These are phyloP conservation scores for Sula dactylatra DNA, from an alignment of 2,113 vertebrate species.

Conservation along the genomic window DNA sequence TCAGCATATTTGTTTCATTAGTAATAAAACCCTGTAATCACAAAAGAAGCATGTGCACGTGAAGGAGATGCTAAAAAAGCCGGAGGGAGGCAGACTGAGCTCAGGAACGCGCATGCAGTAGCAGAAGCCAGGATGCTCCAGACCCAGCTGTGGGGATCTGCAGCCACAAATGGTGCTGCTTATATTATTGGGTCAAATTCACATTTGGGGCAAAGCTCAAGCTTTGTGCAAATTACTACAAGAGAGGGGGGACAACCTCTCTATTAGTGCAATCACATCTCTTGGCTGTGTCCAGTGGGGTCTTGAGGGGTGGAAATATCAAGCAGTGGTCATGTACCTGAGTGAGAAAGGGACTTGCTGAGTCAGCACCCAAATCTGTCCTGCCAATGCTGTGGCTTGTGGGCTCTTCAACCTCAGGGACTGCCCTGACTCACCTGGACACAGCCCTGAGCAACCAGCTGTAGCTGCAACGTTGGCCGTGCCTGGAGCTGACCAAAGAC, in stretches of 20 bases:
- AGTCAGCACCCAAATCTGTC: neutral
- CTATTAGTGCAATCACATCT: neutral
- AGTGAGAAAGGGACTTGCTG: neutral
- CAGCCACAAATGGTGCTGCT: neutral
- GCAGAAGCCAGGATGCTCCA: neutral
- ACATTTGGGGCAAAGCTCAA: neutral
- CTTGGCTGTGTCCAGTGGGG: too few relatives aligned
- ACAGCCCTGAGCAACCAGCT: neutral
- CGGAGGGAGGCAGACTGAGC: neutral
- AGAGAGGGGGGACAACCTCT: neutral
- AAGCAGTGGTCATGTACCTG: neutral
- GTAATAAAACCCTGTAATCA: neutral
- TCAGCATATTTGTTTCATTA: neutral
- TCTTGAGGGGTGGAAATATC: neutral
- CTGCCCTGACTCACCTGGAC: neutral
- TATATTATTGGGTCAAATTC: neutral
- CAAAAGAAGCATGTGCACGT: rapidly evolving
- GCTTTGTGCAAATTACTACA: neutral
- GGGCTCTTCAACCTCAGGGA: neutral
- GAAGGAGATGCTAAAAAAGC: neutral
- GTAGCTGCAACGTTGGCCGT: neutral
- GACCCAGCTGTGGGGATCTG: rapidly evolving
- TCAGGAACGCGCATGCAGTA: rapidly evolving
- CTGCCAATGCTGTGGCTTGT: rapidly evolving
- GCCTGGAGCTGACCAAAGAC: neutral